phyloP scores from a whole-genome alignment of 2,113 vertebrate species.

The Stegostoma tigrinum region DNA sequence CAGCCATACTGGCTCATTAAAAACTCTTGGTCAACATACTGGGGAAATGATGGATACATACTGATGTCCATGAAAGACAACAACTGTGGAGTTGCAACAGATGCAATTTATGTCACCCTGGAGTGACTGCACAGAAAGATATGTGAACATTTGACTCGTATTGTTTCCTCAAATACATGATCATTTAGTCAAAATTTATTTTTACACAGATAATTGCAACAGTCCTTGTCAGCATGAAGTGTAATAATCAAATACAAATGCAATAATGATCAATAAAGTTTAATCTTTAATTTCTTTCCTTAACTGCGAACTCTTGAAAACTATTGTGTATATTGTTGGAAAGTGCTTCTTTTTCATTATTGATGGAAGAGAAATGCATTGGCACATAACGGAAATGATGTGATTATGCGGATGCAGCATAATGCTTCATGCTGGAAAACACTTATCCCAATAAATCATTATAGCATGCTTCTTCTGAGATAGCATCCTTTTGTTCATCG shows the following conservation, averaged over 20 bases:
- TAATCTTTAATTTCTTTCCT: not conserved
- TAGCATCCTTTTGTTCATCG: not conserved
- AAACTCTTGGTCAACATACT: constrained; percentile 77
- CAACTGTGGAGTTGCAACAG: constrained; percentile 70
- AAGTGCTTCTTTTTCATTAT: not conserved
- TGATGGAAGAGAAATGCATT: not conserved
- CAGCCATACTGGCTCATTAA: constrained; percentile 70
- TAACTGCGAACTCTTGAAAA: not conserved
- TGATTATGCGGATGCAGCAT: not conserved
- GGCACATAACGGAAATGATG: not conserved
- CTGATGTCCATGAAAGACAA: constrained; percentile 80
- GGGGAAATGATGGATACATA: constrained; percentile 72
- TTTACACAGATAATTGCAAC: not conserved
- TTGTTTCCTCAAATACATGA: not conserved
- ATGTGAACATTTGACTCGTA: not conserved
- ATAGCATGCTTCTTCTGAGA: not conserved
- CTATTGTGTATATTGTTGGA: not conserved
- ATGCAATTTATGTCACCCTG: constrained; percentile 67
- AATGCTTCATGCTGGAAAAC: not conserved
- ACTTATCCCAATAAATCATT: not conserved
- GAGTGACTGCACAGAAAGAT: constrained; percentile 44
- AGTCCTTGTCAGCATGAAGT: not conserved
- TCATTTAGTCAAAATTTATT: not conserved
- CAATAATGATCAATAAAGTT: not conserved
- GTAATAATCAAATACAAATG: not conserved